Percentiles rank a stretch among this genome's conserved stretches.
Evolutionary conservation across 2,113 vertebrate genomes (phyloP).

Genomic region (Nicator chloris): DNA sequence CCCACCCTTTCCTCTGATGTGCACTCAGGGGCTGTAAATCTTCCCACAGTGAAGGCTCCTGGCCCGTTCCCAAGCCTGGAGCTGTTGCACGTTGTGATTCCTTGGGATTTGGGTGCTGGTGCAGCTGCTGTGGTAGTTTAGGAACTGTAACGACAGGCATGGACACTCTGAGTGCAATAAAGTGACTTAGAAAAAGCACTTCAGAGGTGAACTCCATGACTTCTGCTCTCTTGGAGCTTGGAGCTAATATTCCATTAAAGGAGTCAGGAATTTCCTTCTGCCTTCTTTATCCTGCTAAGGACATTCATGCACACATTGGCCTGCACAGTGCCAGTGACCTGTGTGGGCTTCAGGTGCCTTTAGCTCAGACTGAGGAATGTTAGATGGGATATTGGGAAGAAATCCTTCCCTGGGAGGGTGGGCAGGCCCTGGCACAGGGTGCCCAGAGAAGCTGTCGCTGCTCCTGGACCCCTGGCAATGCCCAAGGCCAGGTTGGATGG

Average conservation of each 20-base stretch:
- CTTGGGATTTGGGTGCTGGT: not conserved
- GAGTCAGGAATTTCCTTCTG: not conserved
- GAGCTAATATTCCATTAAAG: not conserved
- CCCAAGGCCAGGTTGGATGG: not conserved
- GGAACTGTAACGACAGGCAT: not conserved
- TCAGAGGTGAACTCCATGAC: not conserved
- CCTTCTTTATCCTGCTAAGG: not conserved
- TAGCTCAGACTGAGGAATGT: not conserved
- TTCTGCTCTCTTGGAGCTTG: not conserved
- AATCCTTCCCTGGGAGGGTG: not conserved
- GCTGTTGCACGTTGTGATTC: not conserved
- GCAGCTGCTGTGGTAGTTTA: not conserved
- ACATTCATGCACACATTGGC: fast-evolving
- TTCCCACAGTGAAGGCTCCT: not conserved
- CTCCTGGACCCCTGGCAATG: not conserved
- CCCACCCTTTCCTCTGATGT: not conserved
- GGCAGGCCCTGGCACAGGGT: not conserved
- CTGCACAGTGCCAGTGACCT: fast-evolving
- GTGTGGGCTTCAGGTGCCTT: not conserved
- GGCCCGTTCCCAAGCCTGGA: not conserved
- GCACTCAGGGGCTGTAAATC: not conserved
- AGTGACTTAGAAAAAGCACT: not conserved
- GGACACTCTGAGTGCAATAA: not conserved
- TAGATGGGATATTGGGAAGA: not conserved
- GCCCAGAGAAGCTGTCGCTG: not conserved